Evolutionary conservation across 2,797 vertebrate genomes (phyloP), one percentile per base, ranked within the genome.

Genomic region (Hyperoplus immaculatus): DNA sequence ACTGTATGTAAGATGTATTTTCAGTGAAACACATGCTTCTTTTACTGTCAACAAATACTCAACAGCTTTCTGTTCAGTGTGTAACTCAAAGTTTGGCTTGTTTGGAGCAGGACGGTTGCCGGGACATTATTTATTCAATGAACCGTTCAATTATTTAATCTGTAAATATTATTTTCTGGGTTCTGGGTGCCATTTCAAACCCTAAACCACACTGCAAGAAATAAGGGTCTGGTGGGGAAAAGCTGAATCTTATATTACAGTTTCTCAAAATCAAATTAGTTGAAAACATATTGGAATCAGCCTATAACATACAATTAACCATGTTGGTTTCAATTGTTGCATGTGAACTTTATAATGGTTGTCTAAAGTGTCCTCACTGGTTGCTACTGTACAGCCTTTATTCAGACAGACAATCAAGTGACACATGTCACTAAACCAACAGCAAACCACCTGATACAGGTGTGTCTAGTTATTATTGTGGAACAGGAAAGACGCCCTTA

Each of bases 401-500:
- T n/a, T 38, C 4, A 38, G 18, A 38, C 29, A 29, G 29, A 29
- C 3, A 29, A 8, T 55, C 13, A 8, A 18, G 13, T 45, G 72
- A 67, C 55, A 21, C 18, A 15, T 14, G 14, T 38, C 41, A 39
- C 21, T 60, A 8, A 61, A 46, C 64, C 61, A 54, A 68, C 39
- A 60, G 4, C 45, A 16, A 39, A 18, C 4, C 54, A 53, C 57
- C 46, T 12, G 55, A 67, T 2, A 9, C 46, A 16, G 49, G 50
- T 14, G 58, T 18, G 43, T 18, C 11, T 11, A 1, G 36, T 51
- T 11, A 59, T 11, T 6, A 39, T 39, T 12, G 7, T 36, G 10
- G 10, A 50, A 36, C 46, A 4, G 41, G 4, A 4, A 57, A 18
- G 41, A 77, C 43, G 11, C 50, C 21, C 10, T 36, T 5, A 5